phyloP scores from a whole-genome alignment of 2,888 invertebrate genomes.

The Tetragnatha montana region DNA sequence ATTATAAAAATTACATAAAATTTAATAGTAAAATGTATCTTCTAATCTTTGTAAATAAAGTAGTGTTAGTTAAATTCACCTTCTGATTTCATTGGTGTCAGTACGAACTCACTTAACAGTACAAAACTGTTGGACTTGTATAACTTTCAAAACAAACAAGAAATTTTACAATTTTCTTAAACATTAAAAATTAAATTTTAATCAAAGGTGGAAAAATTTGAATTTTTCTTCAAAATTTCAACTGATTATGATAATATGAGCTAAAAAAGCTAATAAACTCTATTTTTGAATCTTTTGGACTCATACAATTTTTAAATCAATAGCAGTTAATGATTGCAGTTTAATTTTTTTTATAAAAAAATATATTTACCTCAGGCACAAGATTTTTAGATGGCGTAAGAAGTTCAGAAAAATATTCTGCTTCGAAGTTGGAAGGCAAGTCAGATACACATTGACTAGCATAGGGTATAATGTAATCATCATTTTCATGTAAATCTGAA shows the following conservation, averaged over 20 bases:
- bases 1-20: no score
- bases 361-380: constrained; percentile 27
- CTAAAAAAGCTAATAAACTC: no score
- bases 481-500: constrained; percentile 17
- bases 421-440: constrained; percentile 19
- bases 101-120: no score
- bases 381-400: constrained; percentile 36
- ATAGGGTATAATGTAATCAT: constrained; percentile 35
- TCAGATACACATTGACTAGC: constrained; percentile 48
- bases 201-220: not conserved
- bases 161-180: not conserved
- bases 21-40: no score
- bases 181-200: not conserved
- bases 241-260: no score
- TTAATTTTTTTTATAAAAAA: not conserved
- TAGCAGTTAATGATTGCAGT: not conserved
- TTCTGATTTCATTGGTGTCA: no score
- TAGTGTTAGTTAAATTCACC: no score
- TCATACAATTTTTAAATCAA: not conserved
- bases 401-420: constrained; percentile 18
- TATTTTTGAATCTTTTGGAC: no score
- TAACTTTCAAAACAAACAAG: not conserved
- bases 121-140: no score
- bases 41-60: no score
- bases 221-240: no score